Evolutionary conservation across 2,888 invertebrate genomes (phyloP), one percentile per base, ranked within the genome.

Genomic region (Apotomis turbidana): DNA sequence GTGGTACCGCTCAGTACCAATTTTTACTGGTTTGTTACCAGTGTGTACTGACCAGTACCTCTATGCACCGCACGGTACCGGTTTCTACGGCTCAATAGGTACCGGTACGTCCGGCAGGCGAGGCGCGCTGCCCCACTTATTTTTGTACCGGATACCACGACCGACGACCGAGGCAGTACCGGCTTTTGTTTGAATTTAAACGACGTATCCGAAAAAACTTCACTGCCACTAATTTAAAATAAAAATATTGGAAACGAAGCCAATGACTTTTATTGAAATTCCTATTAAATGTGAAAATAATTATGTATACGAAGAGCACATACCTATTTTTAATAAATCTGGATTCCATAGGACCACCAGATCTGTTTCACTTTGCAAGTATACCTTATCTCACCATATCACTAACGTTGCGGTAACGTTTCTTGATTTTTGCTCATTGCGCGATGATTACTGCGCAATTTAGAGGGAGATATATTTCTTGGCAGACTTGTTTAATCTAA

Each of bases 171-270:
- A 86, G 87, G 86, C 89, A 87, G 87, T 79, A 85, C 86, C 85
- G 84, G 88, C 80, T 90, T 93, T 79, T 80, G 87, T 91, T 90
- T 83, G 82, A 85, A 85, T 78, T 81, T 82, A 85, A 81, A 80
- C 85, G 84, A 87, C 87, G 87, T 88, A 86, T 87, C 90, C 89
- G 85, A 88, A 85, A 88, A 83, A 90, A 91, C 90, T 93, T 93
- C 93, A 93, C 93, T 93, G 93, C 93, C 93, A 93, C 90, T 92
- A 93, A 93, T 90, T 91, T 92, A 93, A 93, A 92, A 92, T 92
- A 91, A 93, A 91, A 93, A 90, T 93, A 93, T 91, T 91, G 90
- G 91, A 92, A 92, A 91, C 81, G 85, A 89, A 78, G 51, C 8
- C 3, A 3, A 55, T 5, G 64, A 3, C 27, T 73, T 75, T 73